Evolutionary conservation across 2,888 invertebrate species (phyloP), one percentile per base, ranked within the genome.

Genomic region (Boloria selene): DNA sequence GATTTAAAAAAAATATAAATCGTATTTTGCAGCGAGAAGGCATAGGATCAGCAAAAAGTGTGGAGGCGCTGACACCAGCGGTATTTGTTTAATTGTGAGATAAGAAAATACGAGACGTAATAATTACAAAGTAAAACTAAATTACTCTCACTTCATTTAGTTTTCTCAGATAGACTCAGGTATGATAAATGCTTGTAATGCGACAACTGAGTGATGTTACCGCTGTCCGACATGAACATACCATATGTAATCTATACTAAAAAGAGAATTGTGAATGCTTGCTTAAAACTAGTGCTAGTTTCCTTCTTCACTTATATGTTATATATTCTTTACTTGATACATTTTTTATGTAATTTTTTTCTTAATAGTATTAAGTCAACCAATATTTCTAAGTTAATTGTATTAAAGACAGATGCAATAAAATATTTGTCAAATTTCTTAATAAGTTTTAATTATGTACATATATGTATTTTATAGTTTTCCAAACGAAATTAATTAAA

Each of bases 61-160:
- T 50, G 49, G 50, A 64, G 70, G 55, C 65, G 63, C 61, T 68
- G 68, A 72, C 70, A 67, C 64, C 65, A 62, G 56, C 55, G 73
- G 69, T 64, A 71, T 71, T 70, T 71, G 66, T 73, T 73, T 72
- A 73, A 73, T 73, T 72, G 67, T 71, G 60, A 17, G 49, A 72
- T 65, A 66, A 70, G 72, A 67, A 73, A 73, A 72, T 64, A 61
- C 67, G 50, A 65, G 66, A 52, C 61, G 66, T 65, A 72, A 73
- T 70, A 72, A 73, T 67, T 72, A 68, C 70, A 68, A 73, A 72
- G 73, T 70, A 73, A 69, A 69, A 70, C 72, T 70, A 72, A 49
- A 49, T 31, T 16, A 59, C 47, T 59, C 49, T 59, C 59, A 59
- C 59, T 59, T 49, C 47, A 59, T 59, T 59, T 59, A 59, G 59